Base-by-base conservation (phyloP, 2,888 invertebrate species). In the Macrostomum cliftonense region DNA sequence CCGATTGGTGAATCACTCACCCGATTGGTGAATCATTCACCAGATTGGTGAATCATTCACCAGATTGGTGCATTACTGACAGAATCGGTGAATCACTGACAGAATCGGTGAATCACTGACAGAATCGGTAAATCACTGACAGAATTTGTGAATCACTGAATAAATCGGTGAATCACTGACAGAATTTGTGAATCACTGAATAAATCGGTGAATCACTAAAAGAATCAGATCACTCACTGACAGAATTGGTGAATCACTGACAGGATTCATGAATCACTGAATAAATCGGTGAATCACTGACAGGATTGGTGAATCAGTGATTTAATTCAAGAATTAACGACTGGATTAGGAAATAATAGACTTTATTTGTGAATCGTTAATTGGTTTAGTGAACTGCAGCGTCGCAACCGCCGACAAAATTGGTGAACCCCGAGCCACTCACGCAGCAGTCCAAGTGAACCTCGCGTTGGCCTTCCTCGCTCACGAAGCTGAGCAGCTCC, bases 401-500 rank as follows among this genome's bases (percentile, higher is more conserved):
- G 2, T 40, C 40, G 16, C 2, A 16, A 40, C 5, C 2, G 2
- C 16, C 9, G 19, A 43, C 16, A 16, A 40, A 38, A 38, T 13
- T 13, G 13, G 13, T 38, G 39, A 13, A 13, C 13, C 39, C 9
- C 40, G 2, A 9, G 28, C 28, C 2, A 40, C 40, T 40, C 40
- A 40, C 40, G 19, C 16, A 17, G 40, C 40, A 40, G 40, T 40
- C 40, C 40, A 46, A 11, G n/a, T 19, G 46, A 11, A 43, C 14
- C 17, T 14, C 16, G 4, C 16, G 14, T 42, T 14, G 4, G 14
- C 28, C 28, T 4, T 28, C 28, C 9, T 40, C n/a, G 45, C 39
- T n/a, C 19, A 48, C 13, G 20, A 47, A 48, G 36, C 45, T 17
- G 48, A 46, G 21, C 46, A 48, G 12, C 36, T 46, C 28, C 48